phyloP scores from a whole-genome alignment of 2,888 invertebrate genomes.

The Catocala sponsa region DNA sequence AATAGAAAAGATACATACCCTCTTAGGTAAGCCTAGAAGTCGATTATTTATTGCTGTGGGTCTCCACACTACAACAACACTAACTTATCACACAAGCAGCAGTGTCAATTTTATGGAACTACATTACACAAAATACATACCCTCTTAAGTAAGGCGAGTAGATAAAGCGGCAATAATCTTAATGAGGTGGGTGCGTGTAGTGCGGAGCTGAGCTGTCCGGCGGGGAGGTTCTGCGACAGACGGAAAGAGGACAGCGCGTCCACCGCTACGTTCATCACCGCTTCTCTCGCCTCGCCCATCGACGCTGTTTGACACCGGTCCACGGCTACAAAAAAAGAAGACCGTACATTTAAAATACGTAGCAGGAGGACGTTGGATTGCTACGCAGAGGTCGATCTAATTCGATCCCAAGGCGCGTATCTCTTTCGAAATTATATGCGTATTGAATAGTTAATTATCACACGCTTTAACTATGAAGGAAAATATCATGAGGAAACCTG shows the following conservation, averaged over 20 bases:
- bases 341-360: not conserved
- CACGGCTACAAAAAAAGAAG: slow-evolving; percentile 89
- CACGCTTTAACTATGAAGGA: too few species aligned
- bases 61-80: too few species aligned
- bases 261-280: slow-evolving; percentile 97
- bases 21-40: slow-evolving; percentile 95
- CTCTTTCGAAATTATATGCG: too few species aligned
- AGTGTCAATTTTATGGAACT: too few species aligned
- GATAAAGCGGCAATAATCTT: slow-evolving; percentile 95
- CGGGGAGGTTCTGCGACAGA: slow-evolving; percentile 89
- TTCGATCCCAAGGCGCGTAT: too few species aligned
- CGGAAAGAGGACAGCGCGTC: slow-evolving; percentile 90
- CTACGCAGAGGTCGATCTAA: too few species aligned
- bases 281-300: slow-evolving; percentile 97
- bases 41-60: too few species aligned
- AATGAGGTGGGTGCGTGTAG: slow-evolving; percentile 93
- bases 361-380: too few species aligned
- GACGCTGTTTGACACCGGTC: slow-evolving; percentile 96
- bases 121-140: slow-evolving; percentile 12
- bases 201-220: slow-evolving; percentile 77
- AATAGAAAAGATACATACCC: slow-evolving; percentile 26
- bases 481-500: too few species aligned
- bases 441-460: too few species aligned
- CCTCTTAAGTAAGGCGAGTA: slow-evolving; percentile 95
- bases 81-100: too few species aligned